Percentiles rank a stretch among this genome's conserved stretches.
Evolutionary conservation across 1,140 invertebrate species (phyloP).

Genomic region (Diachasmimorpha longicaudata): DNA sequence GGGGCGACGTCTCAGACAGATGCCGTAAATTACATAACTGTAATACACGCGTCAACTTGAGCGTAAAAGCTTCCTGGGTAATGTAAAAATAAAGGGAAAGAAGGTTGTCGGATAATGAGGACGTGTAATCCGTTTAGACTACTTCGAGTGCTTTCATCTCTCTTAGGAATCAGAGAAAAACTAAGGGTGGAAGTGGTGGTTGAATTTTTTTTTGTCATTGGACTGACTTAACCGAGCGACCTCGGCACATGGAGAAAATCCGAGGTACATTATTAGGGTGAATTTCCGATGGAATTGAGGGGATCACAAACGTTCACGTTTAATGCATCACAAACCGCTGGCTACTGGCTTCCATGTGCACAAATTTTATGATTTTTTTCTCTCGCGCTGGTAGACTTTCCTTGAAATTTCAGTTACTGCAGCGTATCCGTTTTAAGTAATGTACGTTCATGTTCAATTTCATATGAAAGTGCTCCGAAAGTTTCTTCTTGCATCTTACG

Average conservation of each 20-base stretch:
- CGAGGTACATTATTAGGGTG: background rate
- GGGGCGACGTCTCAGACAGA: background rate
- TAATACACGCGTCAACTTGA: background rate
- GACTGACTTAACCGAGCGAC: background rate
- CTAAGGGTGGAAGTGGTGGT: background rate
- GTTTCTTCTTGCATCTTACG: no score
- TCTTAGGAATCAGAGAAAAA: background rate
- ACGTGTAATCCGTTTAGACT: conserved; percentile 1
- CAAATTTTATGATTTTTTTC: no score
- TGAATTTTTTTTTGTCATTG: background rate
- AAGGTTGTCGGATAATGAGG: background rate
- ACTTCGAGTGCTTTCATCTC: background rate
- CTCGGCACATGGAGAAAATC: background rate
- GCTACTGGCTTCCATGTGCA: background rate
- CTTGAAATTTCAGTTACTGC: no score
- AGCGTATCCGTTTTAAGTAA: no score
- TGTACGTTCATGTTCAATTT: no score
- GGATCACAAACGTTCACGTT: conserved; percentile 1
- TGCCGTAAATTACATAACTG: background rate
- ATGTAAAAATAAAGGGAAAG: background rate
- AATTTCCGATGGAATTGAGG: background rate
- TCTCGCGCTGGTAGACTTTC: no score
- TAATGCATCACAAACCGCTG: background rate
- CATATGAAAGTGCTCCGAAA: no score
- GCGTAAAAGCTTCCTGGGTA: background rate